Evolutionary conservation across 2,113 vertebrate genomes (phyloP), one percentile per base, ranked within the genome.

Genomic region (Hippopotamus amphibius): DNA sequence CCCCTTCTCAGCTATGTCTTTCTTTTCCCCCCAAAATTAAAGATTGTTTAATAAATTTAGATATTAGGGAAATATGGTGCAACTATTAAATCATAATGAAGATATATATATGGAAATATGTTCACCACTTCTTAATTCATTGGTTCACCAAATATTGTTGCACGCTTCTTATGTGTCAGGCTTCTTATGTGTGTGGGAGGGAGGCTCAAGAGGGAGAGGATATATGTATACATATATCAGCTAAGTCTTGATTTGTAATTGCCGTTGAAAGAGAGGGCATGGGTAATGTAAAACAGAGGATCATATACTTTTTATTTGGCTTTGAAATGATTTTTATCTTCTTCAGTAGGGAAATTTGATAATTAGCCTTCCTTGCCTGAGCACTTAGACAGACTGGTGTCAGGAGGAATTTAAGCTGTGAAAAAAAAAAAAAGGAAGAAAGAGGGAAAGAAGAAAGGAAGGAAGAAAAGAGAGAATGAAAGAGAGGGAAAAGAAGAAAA

Each of bases 251-350:
- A 55, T 53, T 86, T 74, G 8, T 19, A 61, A 19, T 50, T 87
- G 63, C 63, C 8, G 0, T 17, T 59, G n/a, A 2, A 85, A 55
- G 86, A 86, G 6, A 57, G 55, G 68, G 19, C 22, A 13, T 46
- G 53, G 57, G 21, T 13, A 16, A 89, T 57, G 19, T 12, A 14
- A 72, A 53, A n/a, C 33, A 61, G 46, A 92, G 30, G 82, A 76
- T 14, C 28, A 46, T 90, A 77, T 53, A n/a, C 9, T 33, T 80
- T 72, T 65, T 71, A 41, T 26, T 93, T 96, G 57, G 26, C 55
- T 81, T 66, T 14, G 55, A 93, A 88, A 80, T 71, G 57, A 66
- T 48, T 87, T 96, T 90, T 55, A 48, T 93, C 96, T 93, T 96
- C 55, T 87, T 95, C 66, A 74, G 80, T 50, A 8, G 79, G 63